phyloP scores from a whole-genome alignment of 1,140 invertebrate species.

The Formica exsecta region DNA sequence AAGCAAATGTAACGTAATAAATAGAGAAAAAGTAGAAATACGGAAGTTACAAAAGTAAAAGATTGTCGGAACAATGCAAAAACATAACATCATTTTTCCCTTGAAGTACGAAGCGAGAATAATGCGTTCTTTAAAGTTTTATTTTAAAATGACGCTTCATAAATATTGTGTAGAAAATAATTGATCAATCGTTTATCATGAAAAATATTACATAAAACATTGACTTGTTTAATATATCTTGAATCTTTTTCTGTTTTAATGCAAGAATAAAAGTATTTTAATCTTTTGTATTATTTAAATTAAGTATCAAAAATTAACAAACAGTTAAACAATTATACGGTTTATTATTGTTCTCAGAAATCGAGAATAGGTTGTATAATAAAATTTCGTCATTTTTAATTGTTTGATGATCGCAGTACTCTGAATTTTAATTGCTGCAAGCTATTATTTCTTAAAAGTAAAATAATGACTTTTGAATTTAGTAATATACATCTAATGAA shows the following conservation, averaged over 20 bases:
- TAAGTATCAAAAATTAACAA: not conserved
- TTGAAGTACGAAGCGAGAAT: not conserved
- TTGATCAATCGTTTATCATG: not conserved
- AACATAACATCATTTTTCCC: not conserved
- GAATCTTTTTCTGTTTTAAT: not conserved
- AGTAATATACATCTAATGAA: not conserved
- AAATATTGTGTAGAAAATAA: not conserved
- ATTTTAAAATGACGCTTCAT: not conserved
- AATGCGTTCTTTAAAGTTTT: not conserved
- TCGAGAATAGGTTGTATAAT: not conserved
- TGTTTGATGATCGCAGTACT: not conserved
- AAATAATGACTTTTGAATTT: not conserved
- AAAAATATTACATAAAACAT: not conserved
- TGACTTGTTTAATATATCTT: not conserved
- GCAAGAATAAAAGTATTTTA: not conserved
- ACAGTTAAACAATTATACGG: not conserved
- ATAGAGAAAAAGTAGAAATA: slow-evolving; percentile 14
- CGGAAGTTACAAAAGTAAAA: slow-evolving; percentile 9
- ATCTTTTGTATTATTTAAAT: not conserved
- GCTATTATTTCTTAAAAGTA: not conserved
- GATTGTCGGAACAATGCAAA: not conserved
- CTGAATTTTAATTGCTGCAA: slow-evolving; percentile 24
- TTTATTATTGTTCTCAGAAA: slow-evolving; percentile 14
- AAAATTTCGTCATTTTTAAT: slow-evolving; percentile 13
- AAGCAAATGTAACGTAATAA: slow-evolving; percentile 36